phyloP scores from a whole-genome alignment of 2,797 vertebrate genomes.

The Pogoniulus pusillus region DNA sequence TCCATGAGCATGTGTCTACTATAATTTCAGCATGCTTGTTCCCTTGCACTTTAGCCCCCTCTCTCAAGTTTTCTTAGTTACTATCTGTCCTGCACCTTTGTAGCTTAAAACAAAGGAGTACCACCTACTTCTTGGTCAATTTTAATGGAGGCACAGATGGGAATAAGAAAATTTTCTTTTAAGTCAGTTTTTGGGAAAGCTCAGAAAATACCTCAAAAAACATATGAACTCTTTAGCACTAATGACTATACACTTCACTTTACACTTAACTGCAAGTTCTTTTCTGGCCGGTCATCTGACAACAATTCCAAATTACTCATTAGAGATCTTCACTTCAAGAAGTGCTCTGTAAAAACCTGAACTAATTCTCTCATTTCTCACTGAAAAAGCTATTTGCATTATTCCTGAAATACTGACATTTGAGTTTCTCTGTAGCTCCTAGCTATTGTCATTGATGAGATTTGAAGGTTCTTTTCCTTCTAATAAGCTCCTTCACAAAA shows the following conservation, averaged over 20 bases:
- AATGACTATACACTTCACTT: neutral
- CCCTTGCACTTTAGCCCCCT: neutral
- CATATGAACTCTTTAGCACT: neutral
- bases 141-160: neutral
- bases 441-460: conserved; percentile 4
- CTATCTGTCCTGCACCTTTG: neutral
- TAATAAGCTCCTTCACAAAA: neutral
- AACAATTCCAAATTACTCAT: conserved; percentile 41
- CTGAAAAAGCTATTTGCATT: neutral
- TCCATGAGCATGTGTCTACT: neutral
- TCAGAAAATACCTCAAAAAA: neutral
- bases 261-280: neutral
- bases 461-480: neutral
- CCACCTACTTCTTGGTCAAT: neutral
- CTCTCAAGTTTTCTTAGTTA: neutral
- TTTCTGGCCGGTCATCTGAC: conserved; percentile 15
- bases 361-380: neutral
- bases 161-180: neutral
- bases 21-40: neutral
- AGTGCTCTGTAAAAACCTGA: conserved; percentile 8
- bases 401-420: neutral
- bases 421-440: conserved; percentile 5
- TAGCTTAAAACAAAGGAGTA: neutral
- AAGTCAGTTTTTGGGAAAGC: neutral
- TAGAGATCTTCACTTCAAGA: conserved; percentile 34